These are phyloP conservation scores for Gobius niger DNA, from an alignment of 2,113 vertebrate genomes.

Conservation along the genomic window DNA sequence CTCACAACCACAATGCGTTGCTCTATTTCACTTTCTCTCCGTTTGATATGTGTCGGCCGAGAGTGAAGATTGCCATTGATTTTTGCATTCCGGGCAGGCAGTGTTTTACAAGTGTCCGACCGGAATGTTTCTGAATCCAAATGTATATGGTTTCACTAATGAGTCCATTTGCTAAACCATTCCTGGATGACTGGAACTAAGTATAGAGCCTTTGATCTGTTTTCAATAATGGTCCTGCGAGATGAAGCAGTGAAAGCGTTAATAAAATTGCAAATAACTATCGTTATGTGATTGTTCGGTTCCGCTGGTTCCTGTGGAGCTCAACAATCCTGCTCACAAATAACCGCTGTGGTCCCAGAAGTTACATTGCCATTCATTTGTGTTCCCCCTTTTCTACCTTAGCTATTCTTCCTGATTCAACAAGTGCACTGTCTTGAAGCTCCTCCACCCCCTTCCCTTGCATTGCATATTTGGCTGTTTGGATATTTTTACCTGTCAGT, in stretches of 20 bases:
- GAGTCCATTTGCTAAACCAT: constrained; percentile 31
- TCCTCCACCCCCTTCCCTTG: too few species aligned
- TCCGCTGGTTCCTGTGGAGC: background rate
- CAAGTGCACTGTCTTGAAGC: too few species aligned
- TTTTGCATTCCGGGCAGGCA: constrained; percentile 55
- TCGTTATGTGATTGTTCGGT: background rate
- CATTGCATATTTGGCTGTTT: too few species aligned
- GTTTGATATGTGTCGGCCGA: constrained; percentile 55
- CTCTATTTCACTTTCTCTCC: constrained; percentile 58
- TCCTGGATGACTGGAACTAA: constrained; percentile 32
- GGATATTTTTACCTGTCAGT: too few species aligned
- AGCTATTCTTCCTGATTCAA: too few species aligned
- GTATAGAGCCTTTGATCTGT: background rate
- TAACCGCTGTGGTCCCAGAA: too few species aligned
- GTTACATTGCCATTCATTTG: too few species aligned
- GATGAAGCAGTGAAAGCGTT: constrained; percentile 2
- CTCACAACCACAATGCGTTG: constrained; percentile 35
- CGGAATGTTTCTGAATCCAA: constrained; percentile 44
- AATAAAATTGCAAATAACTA: background rate
- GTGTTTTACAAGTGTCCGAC: constrained; percentile 48
- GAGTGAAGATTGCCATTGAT: constrained; percentile 66
- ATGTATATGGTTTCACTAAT: constrained; percentile 56
- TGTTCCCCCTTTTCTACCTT: too few species aligned
- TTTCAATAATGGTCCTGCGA: background rate
- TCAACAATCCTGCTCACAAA: too few species aligned